Conservation (phyloP, 1,140 invertebrate species). For the Coptotermes formosanus region DNA sequence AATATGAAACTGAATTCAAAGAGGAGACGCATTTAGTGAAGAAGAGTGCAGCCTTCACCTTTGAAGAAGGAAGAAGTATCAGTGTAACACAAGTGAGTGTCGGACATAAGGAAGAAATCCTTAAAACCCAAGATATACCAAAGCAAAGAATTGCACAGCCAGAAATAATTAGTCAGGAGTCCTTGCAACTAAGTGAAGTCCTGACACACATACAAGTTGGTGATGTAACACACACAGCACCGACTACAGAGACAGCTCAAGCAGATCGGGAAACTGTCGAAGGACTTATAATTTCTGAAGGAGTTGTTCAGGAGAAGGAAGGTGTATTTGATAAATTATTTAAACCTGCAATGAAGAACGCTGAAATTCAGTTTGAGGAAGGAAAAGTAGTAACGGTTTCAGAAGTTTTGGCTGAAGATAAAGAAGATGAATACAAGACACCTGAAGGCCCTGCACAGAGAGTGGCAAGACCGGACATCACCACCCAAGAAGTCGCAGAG, state of each 20-base stretch:
- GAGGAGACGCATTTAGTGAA: conserved; percentile 39
- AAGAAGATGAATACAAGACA: conserved; percentile 47
- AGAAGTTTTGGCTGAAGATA: conserved; percentile 48
- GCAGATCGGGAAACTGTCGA: conserved; percentile 40
- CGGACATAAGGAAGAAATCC: conserved; percentile 52
- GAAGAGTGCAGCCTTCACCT: conserved; percentile 46
- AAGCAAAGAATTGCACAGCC: conserved; percentile 42
- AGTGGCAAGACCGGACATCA: conserved; percentile 37
- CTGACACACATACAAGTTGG: conserved; percentile 33
- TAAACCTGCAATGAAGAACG: conserved; percentile 41
- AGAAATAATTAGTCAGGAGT: conserved; percentile 36
- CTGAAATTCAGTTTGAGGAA: conserved; percentile 45
- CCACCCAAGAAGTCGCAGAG: conserved; percentile 47
- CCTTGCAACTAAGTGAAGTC: conserved; percentile 34
- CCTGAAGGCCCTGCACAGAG: conserved; percentile 34
- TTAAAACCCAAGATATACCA: conserved; percentile 44
- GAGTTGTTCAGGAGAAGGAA: conserved; percentile 41
- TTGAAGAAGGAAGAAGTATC: conserved; percentile 49
- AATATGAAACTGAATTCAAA: conserved; percentile 52
- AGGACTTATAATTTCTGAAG: conserved; percentile 48
- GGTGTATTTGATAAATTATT: conserved; percentile 41
- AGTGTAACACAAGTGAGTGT: conserved; percentile 49
- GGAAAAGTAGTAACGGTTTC: conserved; percentile 46
- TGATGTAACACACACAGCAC: conserved; percentile 15
- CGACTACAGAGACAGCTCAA: conserved; percentile 35